Conservation (phyloP, 2,888 invertebrate genomes). For the Drosophila mettleri region DNA sequence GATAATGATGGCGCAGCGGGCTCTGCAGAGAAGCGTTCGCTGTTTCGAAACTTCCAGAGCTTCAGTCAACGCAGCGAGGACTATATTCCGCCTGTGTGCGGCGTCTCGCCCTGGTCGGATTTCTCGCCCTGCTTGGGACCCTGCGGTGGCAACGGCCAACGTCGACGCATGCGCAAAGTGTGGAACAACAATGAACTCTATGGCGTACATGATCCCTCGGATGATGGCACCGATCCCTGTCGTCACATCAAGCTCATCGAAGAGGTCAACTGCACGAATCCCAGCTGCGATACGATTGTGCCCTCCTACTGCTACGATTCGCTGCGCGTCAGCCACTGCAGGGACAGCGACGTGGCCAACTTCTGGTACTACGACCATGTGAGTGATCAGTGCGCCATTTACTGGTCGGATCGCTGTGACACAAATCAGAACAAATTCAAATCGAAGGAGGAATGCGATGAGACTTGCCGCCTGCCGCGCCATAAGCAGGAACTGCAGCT, state of each 20-base stretch:
- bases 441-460: conserved; percentile 89
- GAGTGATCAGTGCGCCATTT: conserved; percentile 91
- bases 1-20: conserved; percentile 45
- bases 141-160: conserved; percentile 90
- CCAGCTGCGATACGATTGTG: conserved; percentile 79
- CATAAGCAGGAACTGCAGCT: conserved; percentile 72
- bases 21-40: conserved; percentile 63
- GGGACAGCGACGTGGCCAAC: conserved; percentile 89
- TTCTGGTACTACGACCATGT: conserved; percentile 94
- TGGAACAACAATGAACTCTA: conserved; percentile 83
- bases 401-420: conserved; percentile 94
- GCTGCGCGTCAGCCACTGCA: conserved; percentile 90
- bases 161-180: conserved; percentile 86
- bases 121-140: conserved; percentile 93
- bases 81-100: conserved; percentile 86
- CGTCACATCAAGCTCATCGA: conserved; percentile 80
- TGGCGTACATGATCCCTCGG: conserved; percentile 69
- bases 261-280: conserved; percentile 81
- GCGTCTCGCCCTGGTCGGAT: conserved; percentile 90
- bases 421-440: conserved; percentile 95
- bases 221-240: conserved; percentile 81
- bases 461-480: conserved; percentile 86
- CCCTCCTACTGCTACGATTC: conserved; percentile 80
- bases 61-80: conserved; percentile 80
- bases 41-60: conserved; percentile 77